phyloP scores from a whole-genome alignment of 2,888 invertebrate genomes.

The Volucella inanis region DNA sequence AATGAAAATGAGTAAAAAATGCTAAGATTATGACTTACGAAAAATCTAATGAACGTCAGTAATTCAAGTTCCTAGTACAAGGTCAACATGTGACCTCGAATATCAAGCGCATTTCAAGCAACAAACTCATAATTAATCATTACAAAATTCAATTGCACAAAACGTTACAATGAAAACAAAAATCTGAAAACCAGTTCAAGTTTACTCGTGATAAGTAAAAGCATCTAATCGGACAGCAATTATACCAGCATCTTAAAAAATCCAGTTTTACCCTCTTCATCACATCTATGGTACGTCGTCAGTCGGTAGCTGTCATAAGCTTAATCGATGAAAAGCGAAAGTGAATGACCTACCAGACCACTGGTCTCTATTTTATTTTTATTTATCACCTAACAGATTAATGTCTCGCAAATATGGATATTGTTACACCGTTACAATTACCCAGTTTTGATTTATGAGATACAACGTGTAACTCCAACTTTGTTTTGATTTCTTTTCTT shows the following conservation, averaged over 20 bases:
- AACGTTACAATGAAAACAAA: not conserved
- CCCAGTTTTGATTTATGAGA: not conserved
- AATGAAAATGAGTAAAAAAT: no score
- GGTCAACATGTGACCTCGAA: not conserved
- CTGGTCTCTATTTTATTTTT: no score
- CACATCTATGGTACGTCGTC: constrained; percentile 5
- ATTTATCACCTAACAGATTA: not conserved
- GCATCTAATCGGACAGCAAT: not conserved
- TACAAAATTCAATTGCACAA: not conserved
- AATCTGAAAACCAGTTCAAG: not conserved
- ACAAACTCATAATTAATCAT: not conserved
- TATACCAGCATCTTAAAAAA: not conserved
- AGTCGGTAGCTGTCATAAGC: not conserved
- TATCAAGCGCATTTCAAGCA: not conserved
- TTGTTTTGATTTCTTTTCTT: not conserved
- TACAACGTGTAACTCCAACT: not conserved
- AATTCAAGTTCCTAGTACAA: not conserved
- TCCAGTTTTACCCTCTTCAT: constrained; percentile 4
- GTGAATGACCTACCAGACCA: constrained; percentile 55
- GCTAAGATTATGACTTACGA: no score
- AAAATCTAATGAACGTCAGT: no score
- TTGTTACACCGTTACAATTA: constrained; percentile 18
- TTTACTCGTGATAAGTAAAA: constrained; percentile 2
- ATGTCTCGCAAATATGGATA: constrained; percentile 1
- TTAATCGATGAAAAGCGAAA: constrained; percentile 44